Evolutionary conservation across 2,113 vertebrate species (phyloP).

Genomic region (Apteryx owenii): DNA sequence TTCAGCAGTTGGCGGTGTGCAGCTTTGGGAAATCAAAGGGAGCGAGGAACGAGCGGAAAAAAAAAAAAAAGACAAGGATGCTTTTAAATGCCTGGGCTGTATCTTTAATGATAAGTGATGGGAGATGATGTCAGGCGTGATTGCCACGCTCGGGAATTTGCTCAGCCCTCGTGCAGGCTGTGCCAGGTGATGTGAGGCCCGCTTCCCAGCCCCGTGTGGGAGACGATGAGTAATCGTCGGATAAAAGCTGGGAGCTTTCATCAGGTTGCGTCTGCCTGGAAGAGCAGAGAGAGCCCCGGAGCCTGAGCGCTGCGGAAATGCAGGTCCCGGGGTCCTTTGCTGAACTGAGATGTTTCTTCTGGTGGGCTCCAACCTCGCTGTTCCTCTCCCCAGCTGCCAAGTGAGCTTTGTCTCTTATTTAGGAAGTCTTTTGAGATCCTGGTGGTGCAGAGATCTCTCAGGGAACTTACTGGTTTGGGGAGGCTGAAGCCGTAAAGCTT

Average conservation of each 20-base stretch:
- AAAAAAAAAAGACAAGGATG: neutral
- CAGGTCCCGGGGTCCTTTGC: neutral
- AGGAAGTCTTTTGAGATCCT: neutral
- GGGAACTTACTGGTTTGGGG: neutral
- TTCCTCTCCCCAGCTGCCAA: neutral
- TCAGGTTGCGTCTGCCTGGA: neutral
- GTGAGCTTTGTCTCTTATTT: neutral
- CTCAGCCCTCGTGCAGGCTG: neutral
- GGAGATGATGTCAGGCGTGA: constrained; percentile 34
- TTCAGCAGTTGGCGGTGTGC: neutral
- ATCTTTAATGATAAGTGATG: constrained; percentile 55
- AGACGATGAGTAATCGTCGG: neutral
- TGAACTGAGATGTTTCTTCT: neutral
- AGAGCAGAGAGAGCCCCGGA: neutral
- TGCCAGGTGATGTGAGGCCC: neutral
- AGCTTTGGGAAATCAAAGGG: neutral
- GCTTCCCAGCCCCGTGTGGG: neutral
- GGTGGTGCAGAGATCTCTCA: neutral
- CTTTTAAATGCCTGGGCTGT: neutral
- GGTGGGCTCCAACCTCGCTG: neutral
- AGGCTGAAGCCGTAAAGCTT: neutral
- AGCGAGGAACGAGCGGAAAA: neutral
- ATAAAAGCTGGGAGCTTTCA: neutral
- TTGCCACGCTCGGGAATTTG: constrained; percentile 7
- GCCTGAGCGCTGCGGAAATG: neutral